Evolutionary conservation across 2,113 vertebrate genomes (phyloP).

Genomic region (Scartelaos histophorus): DNA sequence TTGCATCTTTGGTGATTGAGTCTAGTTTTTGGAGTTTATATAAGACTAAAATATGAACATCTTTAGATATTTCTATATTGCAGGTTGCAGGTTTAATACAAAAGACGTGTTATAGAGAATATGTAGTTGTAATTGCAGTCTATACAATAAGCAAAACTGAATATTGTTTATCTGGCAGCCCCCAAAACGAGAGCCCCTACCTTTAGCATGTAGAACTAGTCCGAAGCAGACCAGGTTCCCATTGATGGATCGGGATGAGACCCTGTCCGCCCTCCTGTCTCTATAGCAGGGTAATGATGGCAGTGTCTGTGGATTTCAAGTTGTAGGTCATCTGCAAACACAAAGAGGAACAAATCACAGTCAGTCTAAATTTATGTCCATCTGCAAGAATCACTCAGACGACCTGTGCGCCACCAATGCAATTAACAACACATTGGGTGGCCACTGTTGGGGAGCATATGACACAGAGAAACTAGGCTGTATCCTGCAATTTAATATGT

Average conservation of each 20-base stretch:
- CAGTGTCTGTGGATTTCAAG: constrained; percentile 67
- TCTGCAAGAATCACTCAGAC: constrained; percentile 73
- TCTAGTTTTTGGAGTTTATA: neutral
- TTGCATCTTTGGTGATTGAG: constrained; percentile 36
- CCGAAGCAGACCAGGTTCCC: constrained; percentile 51
- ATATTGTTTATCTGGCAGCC: too few species aligned
- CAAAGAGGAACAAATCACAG: constrained; percentile 70
- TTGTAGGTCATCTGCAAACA: constrained; percentile 71
- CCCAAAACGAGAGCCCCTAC: constrained; percentile 17
- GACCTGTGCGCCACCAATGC: constrained; percentile 58
- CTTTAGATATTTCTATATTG: neutral
- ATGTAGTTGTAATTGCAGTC: neutral
- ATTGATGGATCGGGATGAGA: constrained; percentile 71
- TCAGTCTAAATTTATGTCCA: constrained; percentile 70
- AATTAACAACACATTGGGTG: constrained; percentile 53
- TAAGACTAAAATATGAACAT: neutral
- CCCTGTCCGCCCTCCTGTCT: constrained; percentile 67
- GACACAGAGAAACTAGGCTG: constrained; percentile 11
- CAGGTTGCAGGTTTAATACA: too few species aligned
- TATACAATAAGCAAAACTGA: too few species aligned
- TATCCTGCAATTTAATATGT: neutral
- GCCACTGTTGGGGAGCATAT: constrained; percentile 20
- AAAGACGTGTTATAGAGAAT: neutral
- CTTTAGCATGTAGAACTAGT: constrained; percentile 53
- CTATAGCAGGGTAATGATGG: constrained; percentile 73